phyloP scores from a whole-genome alignment of 2,797 vertebrate genomes.

The Macropus fuliginosus region DNA sequence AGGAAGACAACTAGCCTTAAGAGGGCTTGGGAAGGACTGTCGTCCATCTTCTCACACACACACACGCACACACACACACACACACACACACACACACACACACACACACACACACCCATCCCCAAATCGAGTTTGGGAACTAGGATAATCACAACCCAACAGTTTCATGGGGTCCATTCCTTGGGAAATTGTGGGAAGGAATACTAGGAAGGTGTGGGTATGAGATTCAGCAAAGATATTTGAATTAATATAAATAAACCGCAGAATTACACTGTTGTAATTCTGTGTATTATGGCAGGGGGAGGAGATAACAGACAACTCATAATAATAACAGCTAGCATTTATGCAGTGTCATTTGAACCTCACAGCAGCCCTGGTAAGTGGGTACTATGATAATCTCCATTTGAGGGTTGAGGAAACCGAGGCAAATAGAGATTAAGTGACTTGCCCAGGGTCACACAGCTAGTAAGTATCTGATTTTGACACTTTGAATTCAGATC shows the following conservation, averaged over 20 bases:
- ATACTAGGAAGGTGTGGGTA: slow-evolving; percentile 12
- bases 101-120: no score
- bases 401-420: background rate
- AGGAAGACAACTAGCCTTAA: background rate
- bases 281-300: slow-evolving; percentile 10
- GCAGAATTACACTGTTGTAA: slow-evolving; percentile 33
- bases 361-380: background rate
- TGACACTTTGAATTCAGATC: background rate
- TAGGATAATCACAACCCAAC: background rate
- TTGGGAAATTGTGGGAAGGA: slow-evolving; percentile 24
- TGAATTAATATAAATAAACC: slow-evolving; percentile 12
- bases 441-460: background rate
- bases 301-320: background rate
- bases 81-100: no score
- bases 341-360: background rate
- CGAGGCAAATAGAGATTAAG: background rate
- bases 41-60: no score
- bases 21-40: background rate
- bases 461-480: background rate
- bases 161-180: slow-evolving; percentile 5
- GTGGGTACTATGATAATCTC: background rate
- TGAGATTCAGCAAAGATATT: slow-evolving; percentile 39
- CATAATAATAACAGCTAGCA: background rate
- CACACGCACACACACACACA: no score
- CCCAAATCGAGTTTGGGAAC: slow-evolving; percentile 26